A percentile compares a stretch with the other conserved stretches of the same genome.
Evolutionary conservation across 2,797 vertebrate genomes (phyloP).

Genomic region (Poeciliopsis infans): DNA sequence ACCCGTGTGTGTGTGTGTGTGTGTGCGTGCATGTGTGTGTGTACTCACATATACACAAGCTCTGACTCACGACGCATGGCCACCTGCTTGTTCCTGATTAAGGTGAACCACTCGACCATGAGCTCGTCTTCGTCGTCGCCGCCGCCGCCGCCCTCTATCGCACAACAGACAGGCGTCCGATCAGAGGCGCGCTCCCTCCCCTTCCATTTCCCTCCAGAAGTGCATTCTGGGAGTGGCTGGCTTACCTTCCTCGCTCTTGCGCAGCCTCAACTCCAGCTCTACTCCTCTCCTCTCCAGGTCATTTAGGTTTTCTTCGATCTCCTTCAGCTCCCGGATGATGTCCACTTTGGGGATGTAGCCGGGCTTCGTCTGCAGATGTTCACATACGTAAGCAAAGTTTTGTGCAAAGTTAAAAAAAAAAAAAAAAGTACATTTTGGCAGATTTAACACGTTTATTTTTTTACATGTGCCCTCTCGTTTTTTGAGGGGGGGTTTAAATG

Average conservation of each 20-base stretch:
- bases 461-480: neutral
- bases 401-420: neutral
- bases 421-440: neutral
- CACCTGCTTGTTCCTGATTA: slow-evolving; percentile 94
- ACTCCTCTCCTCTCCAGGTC: slow-evolving; percentile 87
- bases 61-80: slow-evolving; percentile 92
- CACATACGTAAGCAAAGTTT: slow-evolving; percentile 10
- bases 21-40: slow-evolving; percentile 12
- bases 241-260: slow-evolving; percentile 87
- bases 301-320: slow-evolving; percentile 86
- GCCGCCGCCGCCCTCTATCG: slow-evolving; percentile 83
- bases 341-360: slow-evolving; percentile 84
- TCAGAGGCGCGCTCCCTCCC: slow-evolving; percentile 18
- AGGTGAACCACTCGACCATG: slow-evolving; percentile 95
- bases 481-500: no score
- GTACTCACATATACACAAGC: slow-evolving; percentile 93
- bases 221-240: neutral
- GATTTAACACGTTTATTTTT: neutral
- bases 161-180: slow-evolving; percentile 42
- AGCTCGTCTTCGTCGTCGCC: slow-evolving; percentile 85
- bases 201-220: neutral
- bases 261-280: slow-evolving; percentile 86
- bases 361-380: slow-evolving; percentile 71
- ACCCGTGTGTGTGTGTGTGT: slow-evolving; percentile 4
- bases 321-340: slow-evolving; percentile 83